Evolutionary conservation across 2,113 vertebrate species (phyloP).

Genomic region (Cyanistes caeruleus): DNA sequence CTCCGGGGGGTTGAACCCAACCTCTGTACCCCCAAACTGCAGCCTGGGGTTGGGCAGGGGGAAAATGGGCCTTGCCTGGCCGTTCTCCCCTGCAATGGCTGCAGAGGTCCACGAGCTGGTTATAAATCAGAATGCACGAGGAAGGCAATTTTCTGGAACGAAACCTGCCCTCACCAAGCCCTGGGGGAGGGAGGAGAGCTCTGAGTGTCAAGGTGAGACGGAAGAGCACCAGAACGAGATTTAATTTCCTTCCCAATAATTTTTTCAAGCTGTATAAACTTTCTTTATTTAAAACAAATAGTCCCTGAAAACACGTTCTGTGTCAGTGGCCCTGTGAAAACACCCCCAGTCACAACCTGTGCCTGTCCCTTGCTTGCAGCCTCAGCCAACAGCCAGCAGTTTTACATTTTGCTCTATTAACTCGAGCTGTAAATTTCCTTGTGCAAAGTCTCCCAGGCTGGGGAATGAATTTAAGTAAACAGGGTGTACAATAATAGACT

Average conservation of each 20-base stretch:
- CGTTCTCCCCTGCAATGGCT: background rate
- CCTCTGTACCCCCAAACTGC: background rate
- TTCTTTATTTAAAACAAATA: constrained; percentile 73
- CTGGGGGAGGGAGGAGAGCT: constrained; percentile 32
- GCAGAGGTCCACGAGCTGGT: background rate
- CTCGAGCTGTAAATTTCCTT: constrained; percentile 46
- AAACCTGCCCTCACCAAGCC: constrained; percentile 25
- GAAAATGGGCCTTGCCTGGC: background rate
- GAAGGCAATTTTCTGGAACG: constrained; percentile 26
- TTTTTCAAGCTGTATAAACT: constrained; percentile 78
- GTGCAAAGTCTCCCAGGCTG: constrained; percentile 32
- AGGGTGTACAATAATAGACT: constrained; percentile 5
- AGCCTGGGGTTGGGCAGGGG: background rate
- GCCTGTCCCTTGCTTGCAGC: constrained; percentile 25
- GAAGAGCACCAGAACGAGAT: constrained; percentile 54
- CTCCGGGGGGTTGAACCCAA: background rate
- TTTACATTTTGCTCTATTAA: constrained; percentile 60
- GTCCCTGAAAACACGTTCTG: constrained; percentile 63
- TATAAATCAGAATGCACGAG: background rate
- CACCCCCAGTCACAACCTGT: constrained; percentile 61
- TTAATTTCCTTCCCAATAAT: constrained; percentile 77
- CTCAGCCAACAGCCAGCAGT: constrained; percentile 47
- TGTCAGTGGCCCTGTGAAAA: constrained; percentile 56
- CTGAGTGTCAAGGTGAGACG: constrained; percentile 50
- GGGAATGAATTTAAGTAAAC: constrained; percentile 22